These are phyloP conservation scores for Spea bombifrons DNA, from an alignment of 2,113 vertebrate species.

Conservation along the genomic window DNA sequence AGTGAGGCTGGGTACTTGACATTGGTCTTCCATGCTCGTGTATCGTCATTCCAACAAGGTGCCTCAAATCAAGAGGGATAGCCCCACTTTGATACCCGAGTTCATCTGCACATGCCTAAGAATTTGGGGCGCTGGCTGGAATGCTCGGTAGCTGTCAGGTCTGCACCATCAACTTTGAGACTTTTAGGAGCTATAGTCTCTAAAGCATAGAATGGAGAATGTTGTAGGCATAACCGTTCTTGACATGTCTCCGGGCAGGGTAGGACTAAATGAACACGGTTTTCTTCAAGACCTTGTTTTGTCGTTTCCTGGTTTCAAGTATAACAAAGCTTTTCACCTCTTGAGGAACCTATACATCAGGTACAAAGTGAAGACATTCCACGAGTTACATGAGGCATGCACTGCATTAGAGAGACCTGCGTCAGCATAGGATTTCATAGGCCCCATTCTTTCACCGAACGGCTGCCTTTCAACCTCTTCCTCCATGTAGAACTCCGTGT, in stretches of 20 bases:
- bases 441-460: background rate
- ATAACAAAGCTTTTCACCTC: background rate
- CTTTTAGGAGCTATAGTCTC: no score
- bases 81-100: no score
- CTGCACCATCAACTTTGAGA: no score
- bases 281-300: background rate
- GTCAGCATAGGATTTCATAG: background rate
- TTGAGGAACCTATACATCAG: constrained; percentile 14
- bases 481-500: background rate
- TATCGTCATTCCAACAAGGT: no score
- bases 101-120: no score
- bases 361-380: constrained; percentile 38
- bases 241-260: background rate
- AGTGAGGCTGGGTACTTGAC: no score
- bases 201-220: no score
- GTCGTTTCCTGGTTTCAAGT: background rate
- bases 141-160: no score
- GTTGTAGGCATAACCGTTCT: no score
- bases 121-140: no score
- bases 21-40: no score
- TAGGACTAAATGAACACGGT: background rate
- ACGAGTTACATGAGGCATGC: constrained; percentile 33
- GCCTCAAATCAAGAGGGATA: no score
- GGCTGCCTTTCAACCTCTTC: background rate
- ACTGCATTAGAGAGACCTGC: constrained; percentile 1